A percentile compares a stretch with the other conserved stretches of the same genome.
Evolutionary conservation across 2,797 vertebrate species (phyloP).

Genomic region (Anniella stebbinsi): DNA sequence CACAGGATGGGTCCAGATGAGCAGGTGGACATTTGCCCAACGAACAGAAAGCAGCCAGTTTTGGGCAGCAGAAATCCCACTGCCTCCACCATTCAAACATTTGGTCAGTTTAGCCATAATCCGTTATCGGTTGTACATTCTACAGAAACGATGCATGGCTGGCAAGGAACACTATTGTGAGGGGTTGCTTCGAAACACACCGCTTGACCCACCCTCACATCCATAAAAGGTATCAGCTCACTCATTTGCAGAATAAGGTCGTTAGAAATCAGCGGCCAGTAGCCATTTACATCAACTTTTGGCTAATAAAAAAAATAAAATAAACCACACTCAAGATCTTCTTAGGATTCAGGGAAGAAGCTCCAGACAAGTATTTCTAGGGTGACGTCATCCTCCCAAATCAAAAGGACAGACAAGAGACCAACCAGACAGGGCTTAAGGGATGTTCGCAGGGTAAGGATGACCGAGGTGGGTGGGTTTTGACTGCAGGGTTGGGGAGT

Average conservation of each 20-base stretch:
- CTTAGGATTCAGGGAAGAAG: not conserved
- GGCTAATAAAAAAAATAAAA: too few species aligned
- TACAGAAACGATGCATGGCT: not conserved
- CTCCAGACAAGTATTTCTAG: not conserved
- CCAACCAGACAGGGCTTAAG: not conserved
- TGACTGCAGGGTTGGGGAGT: not conserved
- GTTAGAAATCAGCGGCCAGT: not conserved
- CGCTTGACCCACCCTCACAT: not conserved
- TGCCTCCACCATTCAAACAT: not conserved
- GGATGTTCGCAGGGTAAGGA: not conserved
- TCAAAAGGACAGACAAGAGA: not conserved
- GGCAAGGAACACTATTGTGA: not conserved
- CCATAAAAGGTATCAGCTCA: not conserved
- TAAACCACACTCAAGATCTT: not conserved
- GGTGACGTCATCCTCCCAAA: not conserved
- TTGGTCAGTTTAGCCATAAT: not conserved
- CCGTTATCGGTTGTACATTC: slow-evolving; percentile 9
- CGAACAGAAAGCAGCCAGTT: not conserved
- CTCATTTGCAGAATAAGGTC: not conserved
- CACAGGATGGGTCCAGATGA: slow-evolving; percentile 77
- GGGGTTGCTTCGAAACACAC: not conserved
- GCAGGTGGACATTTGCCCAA: slow-evolving; percentile 46
- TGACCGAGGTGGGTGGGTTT: too few species aligned
- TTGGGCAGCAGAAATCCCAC: not conserved
- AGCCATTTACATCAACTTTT: not conserved